These are phyloP conservation scores for Fregetta grallaria DNA, from an alignment of 2,113 vertebrate species.

Conservation along the genomic window DNA sequence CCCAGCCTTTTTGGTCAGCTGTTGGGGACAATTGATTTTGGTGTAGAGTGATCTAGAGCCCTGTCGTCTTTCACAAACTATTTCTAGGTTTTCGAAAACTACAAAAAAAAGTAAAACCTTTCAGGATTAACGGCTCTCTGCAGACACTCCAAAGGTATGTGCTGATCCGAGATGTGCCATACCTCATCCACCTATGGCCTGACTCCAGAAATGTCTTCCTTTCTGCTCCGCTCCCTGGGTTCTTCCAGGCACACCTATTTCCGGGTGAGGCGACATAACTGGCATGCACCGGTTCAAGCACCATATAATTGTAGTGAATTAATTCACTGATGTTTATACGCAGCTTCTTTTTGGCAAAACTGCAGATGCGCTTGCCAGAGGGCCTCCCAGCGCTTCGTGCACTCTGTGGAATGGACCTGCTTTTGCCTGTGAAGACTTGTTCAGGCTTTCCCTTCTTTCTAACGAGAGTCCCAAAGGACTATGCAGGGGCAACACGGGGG, in stretches of 20 bases:
- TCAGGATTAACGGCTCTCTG: background rate
- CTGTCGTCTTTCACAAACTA: background rate
- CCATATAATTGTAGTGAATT: background rate
- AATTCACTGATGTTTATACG: background rate
- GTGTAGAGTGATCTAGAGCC: background rate
- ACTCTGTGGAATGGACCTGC: background rate
- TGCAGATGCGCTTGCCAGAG: accelerated
- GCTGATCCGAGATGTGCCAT: background rate
- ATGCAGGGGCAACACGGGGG: background rate
- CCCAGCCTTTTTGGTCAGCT: background rate
- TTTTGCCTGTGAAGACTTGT: background rate
- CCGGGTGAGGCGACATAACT: background rate
- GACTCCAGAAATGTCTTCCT: background rate
- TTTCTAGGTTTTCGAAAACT: background rate
- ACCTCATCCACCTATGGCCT: background rate
- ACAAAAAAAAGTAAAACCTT: background rate
- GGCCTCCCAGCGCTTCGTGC: background rate
- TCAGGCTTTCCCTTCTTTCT: background rate
- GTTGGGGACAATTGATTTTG: background rate
- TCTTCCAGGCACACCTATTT: background rate
- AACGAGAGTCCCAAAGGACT: background rate
- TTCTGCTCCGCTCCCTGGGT: background rate
- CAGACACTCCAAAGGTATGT: background rate
- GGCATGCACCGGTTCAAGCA: accelerated
- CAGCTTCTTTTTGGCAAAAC: background rate